Percentiles rank a stretch among this genome's conserved stretches.
phyloP scores from a whole-genome alignment of 2,113 vertebrate genomes.

The Paramormyrops kingsleyae region DNA sequence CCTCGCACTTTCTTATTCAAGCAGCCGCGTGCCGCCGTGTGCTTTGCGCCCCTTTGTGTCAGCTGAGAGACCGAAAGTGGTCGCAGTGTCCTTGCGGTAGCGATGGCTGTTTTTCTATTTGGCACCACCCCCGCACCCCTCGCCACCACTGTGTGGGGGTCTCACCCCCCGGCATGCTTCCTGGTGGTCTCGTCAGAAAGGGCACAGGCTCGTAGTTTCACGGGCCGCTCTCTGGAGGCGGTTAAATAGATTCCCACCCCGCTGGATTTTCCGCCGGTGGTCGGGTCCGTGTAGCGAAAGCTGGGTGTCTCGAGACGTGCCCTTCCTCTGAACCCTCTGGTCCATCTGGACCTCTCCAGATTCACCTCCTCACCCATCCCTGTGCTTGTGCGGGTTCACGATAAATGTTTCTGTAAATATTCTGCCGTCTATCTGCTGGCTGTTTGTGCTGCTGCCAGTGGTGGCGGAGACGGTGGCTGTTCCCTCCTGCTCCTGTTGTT shows the following conservation, averaged over 20 bases:
- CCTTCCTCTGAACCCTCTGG: background rate
- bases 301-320: background rate
- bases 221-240: background rate
- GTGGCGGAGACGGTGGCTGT: background rate
- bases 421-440: background rate
- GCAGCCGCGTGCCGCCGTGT: background rate
- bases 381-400: background rate
- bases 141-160: background rate
- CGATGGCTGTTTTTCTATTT: background rate
- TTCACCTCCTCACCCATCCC: background rate
- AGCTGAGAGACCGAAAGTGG: background rate
- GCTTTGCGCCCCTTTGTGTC: background rate
- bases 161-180: background rate
- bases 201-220: background rate
- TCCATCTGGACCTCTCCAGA: slow-evolving; percentile 1
- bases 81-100: too few relatives aligned
- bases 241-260: background rate
- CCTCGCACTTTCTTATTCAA: background rate
- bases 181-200: slow-evolving; percentile 10
- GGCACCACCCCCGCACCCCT: background rate
- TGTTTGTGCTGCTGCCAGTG: background rate
- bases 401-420: background rate
- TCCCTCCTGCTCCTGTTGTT: background rate
- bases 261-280: background rate
- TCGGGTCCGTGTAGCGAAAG: background rate